Conservation (phyloP, 1,140 invertebrate genomes). For the Atta cephalotes region DNA sequence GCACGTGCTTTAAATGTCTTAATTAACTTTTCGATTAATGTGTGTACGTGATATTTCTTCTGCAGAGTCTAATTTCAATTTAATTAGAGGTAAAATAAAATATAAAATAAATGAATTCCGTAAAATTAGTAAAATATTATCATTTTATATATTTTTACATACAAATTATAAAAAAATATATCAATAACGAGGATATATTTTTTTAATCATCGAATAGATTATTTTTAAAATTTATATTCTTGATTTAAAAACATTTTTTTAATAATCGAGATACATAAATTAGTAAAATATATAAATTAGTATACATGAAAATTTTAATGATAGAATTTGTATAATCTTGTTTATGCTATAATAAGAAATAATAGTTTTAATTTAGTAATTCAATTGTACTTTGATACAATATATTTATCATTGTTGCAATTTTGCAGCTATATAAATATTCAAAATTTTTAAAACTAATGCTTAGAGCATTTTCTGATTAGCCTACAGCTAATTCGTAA, state of each 20-base stretch:
- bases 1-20: slow-evolving; percentile 65
- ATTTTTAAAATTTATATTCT: not conserved
- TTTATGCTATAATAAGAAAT: not conserved
- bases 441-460: not conserved
- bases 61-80: not conserved
- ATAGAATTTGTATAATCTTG: not conserved
- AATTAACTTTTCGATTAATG: slow-evolving; percentile 36
- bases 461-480: not conserved
- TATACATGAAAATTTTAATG: not conserved
- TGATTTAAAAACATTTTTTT: not conserved
- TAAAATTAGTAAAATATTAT: not conserved
- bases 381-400: not conserved
- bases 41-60: slow-evolving; percentile 38
- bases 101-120: not conserved
- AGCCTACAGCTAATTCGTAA: no score
- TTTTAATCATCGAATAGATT: not conserved
- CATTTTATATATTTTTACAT: not conserved
- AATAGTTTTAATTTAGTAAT: slow-evolving; percentile 8
- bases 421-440: not conserved
- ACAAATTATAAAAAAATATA: not conserved
- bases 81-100: slow-evolving; percentile 11
- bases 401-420: not conserved
- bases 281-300: not conserved
- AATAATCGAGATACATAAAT: not conserved
- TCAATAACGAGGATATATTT: not conserved